Conservation (phyloP, 2,888 invertebrate genomes). For the Hyppa rectilinea region DNA sequence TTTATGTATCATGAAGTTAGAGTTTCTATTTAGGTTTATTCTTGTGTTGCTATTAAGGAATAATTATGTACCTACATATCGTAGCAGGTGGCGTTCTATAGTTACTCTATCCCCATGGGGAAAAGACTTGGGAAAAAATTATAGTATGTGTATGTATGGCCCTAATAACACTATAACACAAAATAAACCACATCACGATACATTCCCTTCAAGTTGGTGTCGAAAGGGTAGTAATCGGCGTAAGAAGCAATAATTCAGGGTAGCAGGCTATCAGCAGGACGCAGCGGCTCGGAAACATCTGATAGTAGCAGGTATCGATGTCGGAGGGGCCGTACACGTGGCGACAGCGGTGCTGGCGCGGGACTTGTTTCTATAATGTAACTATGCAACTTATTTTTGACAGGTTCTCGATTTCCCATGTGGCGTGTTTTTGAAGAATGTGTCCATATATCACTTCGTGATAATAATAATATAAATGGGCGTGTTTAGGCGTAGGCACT, state of each 20-base stretch:
- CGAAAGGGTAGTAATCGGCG: conserved; percentile 50
- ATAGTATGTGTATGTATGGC: no score
- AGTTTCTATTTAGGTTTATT: no score
- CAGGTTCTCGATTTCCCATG: background rate
- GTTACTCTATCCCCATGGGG: no score
- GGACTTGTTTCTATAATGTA: background rate
- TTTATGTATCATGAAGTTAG: no score
- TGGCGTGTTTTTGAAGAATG: conserved; percentile 9
- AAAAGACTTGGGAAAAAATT: no score
- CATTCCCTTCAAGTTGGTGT: conserved; percentile 38
- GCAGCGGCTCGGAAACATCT: conserved; percentile 62
- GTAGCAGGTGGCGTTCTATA: no score
- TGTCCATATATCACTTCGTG: background rate
- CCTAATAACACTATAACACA: background rate
- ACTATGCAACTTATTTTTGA: conserved; percentile 12
- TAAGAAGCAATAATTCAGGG: conserved; percentile 59
- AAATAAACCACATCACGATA: conserved; percentile 29
- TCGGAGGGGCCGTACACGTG: conserved; percentile 46
- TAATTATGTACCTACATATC: no score
- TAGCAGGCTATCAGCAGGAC: conserved; percentile 48
- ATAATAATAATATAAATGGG: background rate
- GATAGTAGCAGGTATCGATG: conserved; percentile 64
- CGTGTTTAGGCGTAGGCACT: background rate
- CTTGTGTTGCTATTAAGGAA: no score
- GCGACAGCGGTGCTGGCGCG: conserved; percentile 16